These are phyloP conservation scores for Dolichopus griseipennis DNA, from an alignment of 2,888 invertebrate species.

Conservation along the genomic window DNA sequence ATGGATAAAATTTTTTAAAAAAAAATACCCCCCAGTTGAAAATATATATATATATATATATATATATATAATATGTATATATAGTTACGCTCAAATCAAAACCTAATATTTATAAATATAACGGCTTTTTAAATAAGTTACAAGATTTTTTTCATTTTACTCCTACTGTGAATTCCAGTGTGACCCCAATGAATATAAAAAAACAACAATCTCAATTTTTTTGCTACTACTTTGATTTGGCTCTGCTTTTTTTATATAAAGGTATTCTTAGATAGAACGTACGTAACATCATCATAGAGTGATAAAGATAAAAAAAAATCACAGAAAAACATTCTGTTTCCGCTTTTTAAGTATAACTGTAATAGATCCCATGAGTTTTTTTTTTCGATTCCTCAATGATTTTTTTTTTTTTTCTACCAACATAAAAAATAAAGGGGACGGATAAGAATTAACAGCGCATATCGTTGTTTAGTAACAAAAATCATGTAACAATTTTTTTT, in stretches of 20 bases:
- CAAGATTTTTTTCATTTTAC: neutral
- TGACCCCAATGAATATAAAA: neutral
- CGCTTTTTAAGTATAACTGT: conserved; percentile 1
- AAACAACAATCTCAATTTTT: no score
- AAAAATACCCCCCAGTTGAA: no score
- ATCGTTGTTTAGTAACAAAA: neutral
- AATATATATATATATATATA: no score
- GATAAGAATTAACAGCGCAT: conserved; percentile 1
- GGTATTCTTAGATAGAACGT: neutral
- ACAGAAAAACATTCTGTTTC: neutral
- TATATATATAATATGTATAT: no score
- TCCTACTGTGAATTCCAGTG: neutral
- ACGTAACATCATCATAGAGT: neutral
- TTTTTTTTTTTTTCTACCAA: neutral
- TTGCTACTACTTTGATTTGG: no score
- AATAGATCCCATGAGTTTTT: conserved; percentile 1
- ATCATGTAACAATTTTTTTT: neutral
- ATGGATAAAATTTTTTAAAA: no score
- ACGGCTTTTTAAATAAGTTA: no score
- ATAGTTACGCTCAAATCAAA: no score
- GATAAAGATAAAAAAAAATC: neutral
- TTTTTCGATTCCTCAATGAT: neutral
- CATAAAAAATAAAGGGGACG: neutral
- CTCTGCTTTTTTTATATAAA: no score
- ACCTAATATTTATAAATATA: no score